Conservation (phyloP, 2,797 vertebrate species). For the Dermochelys coriacea region DNA sequence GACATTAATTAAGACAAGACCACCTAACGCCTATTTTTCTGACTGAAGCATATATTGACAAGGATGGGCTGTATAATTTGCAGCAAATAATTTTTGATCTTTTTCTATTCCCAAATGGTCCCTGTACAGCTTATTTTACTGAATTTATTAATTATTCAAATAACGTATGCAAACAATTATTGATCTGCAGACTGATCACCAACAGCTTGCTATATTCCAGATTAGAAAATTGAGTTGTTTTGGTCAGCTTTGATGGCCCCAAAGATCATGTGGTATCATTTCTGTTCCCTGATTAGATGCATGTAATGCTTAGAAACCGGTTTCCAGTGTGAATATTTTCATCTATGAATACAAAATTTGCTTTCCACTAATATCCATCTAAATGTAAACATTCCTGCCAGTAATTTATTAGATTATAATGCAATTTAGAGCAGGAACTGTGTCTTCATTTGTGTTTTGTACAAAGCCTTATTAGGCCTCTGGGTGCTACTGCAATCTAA, state of each 20-base stretch:
- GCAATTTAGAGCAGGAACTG: rapidly evolving
- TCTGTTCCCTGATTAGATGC: background rate
- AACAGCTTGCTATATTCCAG: background rate
- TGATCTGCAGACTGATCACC: background rate
- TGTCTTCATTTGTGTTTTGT: background rate
- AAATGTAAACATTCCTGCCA: rapidly evolving
- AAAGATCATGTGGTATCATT: rapidly evolving
- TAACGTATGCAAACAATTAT: background rate
- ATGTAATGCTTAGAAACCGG: rapidly evolving
- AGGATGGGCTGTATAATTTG: background rate
- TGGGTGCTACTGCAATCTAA: rapidly evolving
- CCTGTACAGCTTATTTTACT: background rate
- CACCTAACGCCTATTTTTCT: background rate
- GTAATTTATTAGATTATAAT: rapidly evolving
- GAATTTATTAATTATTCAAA: background rate
- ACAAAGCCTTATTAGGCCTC: background rate
- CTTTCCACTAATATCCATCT: rapidly evolving
- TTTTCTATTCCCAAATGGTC: background rate
- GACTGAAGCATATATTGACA: background rate
- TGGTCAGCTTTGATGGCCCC: rapidly evolving
- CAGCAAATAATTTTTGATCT: background rate
- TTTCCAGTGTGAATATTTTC: rapidly evolving
- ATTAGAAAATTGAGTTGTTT: rapidly evolving
- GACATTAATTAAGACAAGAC: background rate
- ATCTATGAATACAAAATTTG: rapidly evolving